Evolutionary conservation across 2,888 invertebrate genomes (phyloP).

Genomic region (Mythimna lalbum): DNA sequence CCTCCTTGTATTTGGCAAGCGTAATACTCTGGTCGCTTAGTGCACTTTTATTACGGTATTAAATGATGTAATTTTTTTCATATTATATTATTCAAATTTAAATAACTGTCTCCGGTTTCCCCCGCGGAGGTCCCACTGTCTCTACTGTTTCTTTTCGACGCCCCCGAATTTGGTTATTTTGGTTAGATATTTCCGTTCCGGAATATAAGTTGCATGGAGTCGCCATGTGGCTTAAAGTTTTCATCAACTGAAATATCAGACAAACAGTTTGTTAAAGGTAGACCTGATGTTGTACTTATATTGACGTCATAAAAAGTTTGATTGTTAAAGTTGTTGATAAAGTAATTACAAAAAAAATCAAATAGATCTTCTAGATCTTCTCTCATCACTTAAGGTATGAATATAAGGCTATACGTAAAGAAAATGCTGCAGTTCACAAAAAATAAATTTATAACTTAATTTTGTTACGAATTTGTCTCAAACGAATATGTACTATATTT

Average conservation of each 20-base stretch:
- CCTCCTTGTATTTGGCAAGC: constrained; percentile 87
- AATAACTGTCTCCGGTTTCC: constrained; percentile 91
- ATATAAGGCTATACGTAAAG: background rate
- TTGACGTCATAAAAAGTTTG: background rate
- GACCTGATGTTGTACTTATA: background rate
- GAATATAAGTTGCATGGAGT: constrained; percentile 73
- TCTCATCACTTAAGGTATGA: background rate
- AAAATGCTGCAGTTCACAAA: no score
- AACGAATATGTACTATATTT: no score
- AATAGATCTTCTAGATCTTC: constrained; percentile 1
- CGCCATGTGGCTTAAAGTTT: constrained; percentile 14
- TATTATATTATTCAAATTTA: constrained; percentile 92
- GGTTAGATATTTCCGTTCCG: constrained; percentile 83
- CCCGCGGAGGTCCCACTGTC: constrained; percentile 84
- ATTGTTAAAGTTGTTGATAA: background rate
- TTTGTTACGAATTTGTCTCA: no score
- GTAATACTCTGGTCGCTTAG: constrained; percentile 90
- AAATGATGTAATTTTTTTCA: constrained; percentile 91
- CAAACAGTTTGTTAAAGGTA: background rate
- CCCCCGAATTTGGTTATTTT: constrained; percentile 88
- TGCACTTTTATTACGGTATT: constrained; percentile 91
- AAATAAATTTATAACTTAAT: no score
- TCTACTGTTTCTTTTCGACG: constrained; percentile 86
- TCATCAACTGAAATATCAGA: background rate
- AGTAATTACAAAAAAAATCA: constrained; percentile 8